Conservation (phyloP, 1,140 invertebrate genomes). For the Caenorhabditis remanei region DNA sequence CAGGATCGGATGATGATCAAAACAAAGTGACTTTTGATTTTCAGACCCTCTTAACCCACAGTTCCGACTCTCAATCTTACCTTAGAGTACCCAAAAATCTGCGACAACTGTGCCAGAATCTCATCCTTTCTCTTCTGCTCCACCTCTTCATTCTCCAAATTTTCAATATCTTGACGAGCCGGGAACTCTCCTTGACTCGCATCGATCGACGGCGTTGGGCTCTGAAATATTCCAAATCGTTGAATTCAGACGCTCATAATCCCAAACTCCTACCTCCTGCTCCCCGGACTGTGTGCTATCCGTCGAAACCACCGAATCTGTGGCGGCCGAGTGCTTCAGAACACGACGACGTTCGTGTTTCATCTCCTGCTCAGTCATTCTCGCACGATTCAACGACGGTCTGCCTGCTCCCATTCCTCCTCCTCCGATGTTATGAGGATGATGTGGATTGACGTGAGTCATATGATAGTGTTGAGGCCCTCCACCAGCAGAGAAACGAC, state of each 20-base stretch:
- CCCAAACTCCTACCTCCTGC: background rate
- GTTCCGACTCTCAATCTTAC: background rate
- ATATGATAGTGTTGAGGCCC: background rate
- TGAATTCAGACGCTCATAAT: too few relatives aligned
- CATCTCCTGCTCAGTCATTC: background rate
- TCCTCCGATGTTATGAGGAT: background rate
- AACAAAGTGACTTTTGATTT: background rate
- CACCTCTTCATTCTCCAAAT: background rate
- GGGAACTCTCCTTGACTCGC: background rate
- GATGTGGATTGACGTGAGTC: background rate
- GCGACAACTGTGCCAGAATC: background rate
- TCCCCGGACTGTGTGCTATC: slow-evolving; percentile 29
- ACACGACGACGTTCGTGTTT: background rate
- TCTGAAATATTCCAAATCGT: background rate
- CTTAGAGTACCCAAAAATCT: slow-evolving; percentile 42
- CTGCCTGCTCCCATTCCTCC: background rate
- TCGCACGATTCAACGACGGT: too few relatives aligned
- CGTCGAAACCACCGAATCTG: slow-evolving; percentile 7
- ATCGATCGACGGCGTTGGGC: background rate
- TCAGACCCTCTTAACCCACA: too few relatives aligned
- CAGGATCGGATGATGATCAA: background rate
- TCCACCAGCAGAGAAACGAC: background rate
- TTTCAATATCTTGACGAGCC: background rate
- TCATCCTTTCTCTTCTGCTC: slow-evolving; percentile 5
- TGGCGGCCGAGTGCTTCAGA: slow-evolving; percentile 4